Conservation (phyloP, 2,797 vertebrate genomes). For the Epinephelus awoara region DNA sequence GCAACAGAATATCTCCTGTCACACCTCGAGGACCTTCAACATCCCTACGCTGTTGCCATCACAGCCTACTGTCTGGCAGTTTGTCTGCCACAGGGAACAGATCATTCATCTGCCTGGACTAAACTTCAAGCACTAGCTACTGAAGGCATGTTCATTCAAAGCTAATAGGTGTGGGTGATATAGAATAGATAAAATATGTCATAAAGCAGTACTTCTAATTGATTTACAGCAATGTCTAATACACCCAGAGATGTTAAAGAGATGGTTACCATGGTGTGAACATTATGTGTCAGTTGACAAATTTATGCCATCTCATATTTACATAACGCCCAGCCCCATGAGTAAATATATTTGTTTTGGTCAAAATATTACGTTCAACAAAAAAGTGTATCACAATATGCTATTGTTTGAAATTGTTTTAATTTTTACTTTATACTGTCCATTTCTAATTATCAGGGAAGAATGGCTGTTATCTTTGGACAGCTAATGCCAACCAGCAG, state of each 20-base stretch:
- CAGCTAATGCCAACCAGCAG: background rate
- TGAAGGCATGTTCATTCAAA: conserved; percentile 56
- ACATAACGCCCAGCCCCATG: background rate
- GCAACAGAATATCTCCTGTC: conserved; percentile 80
- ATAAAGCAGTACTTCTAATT: background rate
- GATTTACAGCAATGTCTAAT: no score
- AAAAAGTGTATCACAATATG: background rate
- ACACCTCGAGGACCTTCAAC: conserved; percentile 68
- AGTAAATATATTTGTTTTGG: background rate
- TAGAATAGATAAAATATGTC: background rate
- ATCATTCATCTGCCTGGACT: conserved; percentile 64
- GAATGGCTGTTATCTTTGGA: conserved; percentile 75
- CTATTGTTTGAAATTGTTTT: background rate
- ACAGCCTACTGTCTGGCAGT: conserved; percentile 86
- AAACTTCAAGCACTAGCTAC: conserved; percentile 68
- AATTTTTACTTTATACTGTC: background rate
- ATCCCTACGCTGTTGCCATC: conserved; percentile 85
- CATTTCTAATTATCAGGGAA: conserved; percentile 47
- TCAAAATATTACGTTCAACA: background rate
- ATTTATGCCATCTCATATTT: background rate
- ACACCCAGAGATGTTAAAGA: no score
- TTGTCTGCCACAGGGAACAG: conserved; percentile 48
- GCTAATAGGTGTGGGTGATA: background rate
- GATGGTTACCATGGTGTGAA: no score
- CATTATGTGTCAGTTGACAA: no score